These are phyloP conservation scores for Tragulus kanchil DNA, from an alignment of 2,113 vertebrate genomes.

Conservation along the genomic window DNA sequence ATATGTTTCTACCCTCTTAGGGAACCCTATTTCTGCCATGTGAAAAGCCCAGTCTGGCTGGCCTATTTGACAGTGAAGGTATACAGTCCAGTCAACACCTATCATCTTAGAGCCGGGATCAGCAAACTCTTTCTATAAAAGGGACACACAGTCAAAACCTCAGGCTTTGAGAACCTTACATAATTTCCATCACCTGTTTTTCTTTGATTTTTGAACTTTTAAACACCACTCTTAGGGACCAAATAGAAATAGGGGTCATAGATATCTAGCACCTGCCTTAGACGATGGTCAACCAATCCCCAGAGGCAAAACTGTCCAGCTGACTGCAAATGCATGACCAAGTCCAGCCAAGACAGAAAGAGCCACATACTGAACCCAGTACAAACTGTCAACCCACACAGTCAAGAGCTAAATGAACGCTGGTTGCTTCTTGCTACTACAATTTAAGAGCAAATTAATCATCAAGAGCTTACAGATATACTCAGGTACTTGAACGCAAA, in stretches of 20 bases:
- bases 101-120: background rate
- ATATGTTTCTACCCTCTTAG: background rate
- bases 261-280: background rate
- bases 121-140: background rate
- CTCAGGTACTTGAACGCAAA: too few relatives aligned
- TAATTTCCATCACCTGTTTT: background rate
- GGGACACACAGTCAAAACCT: background rate
- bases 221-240: slow-evolving; percentile 4
- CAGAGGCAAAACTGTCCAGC: background rate
- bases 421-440: background rate
- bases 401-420: background rate
- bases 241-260: background rate
- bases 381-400: background rate
- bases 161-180: background rate
- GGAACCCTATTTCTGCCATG: background rate
- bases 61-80: background rate
- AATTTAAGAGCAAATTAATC: slow-evolving; percentile 24
- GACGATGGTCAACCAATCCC: background rate
- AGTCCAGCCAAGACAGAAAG: background rate
- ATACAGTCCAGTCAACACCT: background rate
- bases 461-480: background rate
- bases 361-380: background rate
- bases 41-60: background rate
- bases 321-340: background rate
- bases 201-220: background rate